Conservation (phyloP, 2,797 vertebrate species). For the Perodicticus potto region DNA sequence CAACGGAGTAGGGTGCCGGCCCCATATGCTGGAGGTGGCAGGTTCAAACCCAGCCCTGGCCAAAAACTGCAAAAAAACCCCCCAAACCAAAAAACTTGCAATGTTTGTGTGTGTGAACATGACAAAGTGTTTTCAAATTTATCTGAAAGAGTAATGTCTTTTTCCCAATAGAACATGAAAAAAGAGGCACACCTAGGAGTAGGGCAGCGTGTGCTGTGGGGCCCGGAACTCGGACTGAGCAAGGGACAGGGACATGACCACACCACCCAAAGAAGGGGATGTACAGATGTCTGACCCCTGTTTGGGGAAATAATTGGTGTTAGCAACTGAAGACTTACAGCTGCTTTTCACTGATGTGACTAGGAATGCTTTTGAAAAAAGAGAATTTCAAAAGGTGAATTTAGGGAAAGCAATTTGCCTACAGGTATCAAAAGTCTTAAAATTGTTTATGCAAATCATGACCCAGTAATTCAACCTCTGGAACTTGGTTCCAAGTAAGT, state of each 20-base stretch:
- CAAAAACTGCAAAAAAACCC: too few species aligned
- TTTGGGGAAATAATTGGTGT: slow-evolving; percentile 22
- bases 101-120: not conserved
- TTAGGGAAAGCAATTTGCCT: not conserved
- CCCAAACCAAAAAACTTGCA: not conserved
- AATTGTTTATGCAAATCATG: not conserved
- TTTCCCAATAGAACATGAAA: not conserved
- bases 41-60: too few species aligned
- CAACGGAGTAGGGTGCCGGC: too few species aligned
- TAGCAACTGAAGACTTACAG: slow-evolving; percentile 12
- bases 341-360: slow-evolving; percentile 9
- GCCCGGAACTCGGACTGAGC: not conserved
- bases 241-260: not conserved
- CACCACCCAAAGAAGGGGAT: not conserved
- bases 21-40: too few species aligned
- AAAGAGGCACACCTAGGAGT: not conserved
- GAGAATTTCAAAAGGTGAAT: not conserved
- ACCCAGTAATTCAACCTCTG: not conserved
- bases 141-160: not conserved
- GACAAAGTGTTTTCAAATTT: slow-evolving; percentile 34
- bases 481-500: slow-evolving; percentile 39
- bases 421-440: not conserved
- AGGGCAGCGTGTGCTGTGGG: not conserved
- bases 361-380: not conserved
- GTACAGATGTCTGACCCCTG: not conserved